phyloP scores from a whole-genome alignment of 1,140 invertebrate species.

The Bombus confusus region DNA sequence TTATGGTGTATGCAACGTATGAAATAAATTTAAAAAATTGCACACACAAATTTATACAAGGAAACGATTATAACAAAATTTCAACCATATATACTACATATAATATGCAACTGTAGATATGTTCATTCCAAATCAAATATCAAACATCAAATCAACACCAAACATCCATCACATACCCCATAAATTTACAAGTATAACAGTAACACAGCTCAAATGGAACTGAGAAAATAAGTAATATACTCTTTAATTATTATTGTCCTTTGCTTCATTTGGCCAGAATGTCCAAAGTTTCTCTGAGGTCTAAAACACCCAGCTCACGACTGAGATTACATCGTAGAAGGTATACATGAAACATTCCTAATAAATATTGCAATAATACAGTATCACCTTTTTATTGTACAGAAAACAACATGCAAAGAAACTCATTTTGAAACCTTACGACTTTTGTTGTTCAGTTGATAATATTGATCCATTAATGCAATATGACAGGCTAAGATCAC shows the following conservation, averaged over 20 bases:
- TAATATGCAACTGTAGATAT: slow-evolving; percentile 3
- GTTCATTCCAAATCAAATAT: slow-evolving; percentile 26
- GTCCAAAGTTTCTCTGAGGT: slow-evolving; percentile 26
- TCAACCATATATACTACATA: not conserved
- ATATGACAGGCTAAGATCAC: slow-evolving; percentile 52
- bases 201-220: slow-evolving; percentile 6
- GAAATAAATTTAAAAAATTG: not conserved
- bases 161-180: not conserved
- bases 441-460: slow-evolving; percentile 61
- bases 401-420: not conserved
- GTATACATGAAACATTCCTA: slow-evolving; percentile 27
- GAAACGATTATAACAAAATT: not conserved
- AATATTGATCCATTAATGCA: slow-evolving; percentile 42
- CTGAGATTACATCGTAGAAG: not conserved
- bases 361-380: not conserved
- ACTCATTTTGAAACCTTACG: slow-evolving; percentile 39
- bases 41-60: not conserved
- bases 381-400: not conserved
- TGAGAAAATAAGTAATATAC: not conserved
- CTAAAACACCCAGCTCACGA: not conserved
- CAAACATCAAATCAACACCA: not conserved
- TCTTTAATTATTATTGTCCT: not conserved
- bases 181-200: slow-evolving; percentile 36
- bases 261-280: slow-evolving; percentile 34
- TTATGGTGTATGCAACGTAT: not conserved